These are phyloP conservation scores for Uloborus diversus DNA, from an alignment of 1,140 invertebrate species.

Conservation along the genomic window DNA sequence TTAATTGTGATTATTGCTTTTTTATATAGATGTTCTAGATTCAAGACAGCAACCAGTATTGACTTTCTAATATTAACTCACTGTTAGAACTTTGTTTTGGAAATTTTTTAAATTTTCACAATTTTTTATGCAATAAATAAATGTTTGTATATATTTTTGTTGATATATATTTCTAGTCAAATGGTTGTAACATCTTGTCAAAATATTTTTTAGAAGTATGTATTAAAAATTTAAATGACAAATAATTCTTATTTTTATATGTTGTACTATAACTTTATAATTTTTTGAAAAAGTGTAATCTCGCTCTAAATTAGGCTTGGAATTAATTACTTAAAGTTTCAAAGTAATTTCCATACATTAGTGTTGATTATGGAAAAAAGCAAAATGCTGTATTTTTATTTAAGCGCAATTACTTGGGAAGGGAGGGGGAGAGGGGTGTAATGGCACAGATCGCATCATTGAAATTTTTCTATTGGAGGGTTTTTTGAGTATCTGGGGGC, in stretches of 20 bases:
- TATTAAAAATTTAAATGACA: not conserved
- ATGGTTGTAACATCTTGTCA: constrained; percentile 4
- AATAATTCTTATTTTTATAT: not conserved
- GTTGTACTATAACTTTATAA: not conserved
- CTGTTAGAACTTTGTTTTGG: not conserved
- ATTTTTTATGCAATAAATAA: constrained; percentile 50
- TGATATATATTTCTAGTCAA: constrained; percentile 48
- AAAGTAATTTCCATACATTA: too few species aligned
- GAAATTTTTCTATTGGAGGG: too few species aligned
- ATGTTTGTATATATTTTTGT: constrained; percentile 36
- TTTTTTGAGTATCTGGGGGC: too few species aligned
- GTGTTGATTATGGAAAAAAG: too few species aligned
- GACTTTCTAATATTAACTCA: constrained; percentile 43
- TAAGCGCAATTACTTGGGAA: too few species aligned
- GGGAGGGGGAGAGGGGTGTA: too few species aligned
- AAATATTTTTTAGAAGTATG: constrained; percentile 12
- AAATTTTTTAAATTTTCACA: constrained; percentile 17
- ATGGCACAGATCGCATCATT: too few species aligned
- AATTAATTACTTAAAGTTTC: too few species aligned
- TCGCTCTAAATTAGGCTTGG: too few species aligned
- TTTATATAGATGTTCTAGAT: constrained; percentile 35
- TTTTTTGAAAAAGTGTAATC: constrained; percentile 4
- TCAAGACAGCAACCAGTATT: constrained; percentile 34
- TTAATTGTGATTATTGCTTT: not conserved
- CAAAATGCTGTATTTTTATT: too few species aligned